Base-by-base conservation (phyloP, 1,140 invertebrate species). In the Sycophaga agraensis region DNA sequence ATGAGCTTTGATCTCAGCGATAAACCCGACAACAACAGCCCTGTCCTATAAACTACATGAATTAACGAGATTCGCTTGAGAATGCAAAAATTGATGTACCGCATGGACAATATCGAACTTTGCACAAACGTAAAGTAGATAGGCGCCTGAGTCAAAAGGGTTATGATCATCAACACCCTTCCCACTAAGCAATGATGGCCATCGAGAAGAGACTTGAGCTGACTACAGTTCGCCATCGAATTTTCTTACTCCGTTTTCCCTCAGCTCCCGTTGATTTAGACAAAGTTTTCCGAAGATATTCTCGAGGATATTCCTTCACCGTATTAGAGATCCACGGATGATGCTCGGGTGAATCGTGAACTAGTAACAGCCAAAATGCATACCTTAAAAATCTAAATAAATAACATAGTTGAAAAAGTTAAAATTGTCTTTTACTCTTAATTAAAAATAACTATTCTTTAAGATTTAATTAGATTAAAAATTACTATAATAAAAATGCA, bases 101-200 rank as follows among this genome's bases (percentile, higher is more conserved):
- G 86, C 81, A 73, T 86, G 83, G 17, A 95, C 88, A 66, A 91
- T n/a, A n/a, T 85, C 83, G 90, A 93, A 59, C 92, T 88, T 54
- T 96, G 87, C 31, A 95, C 87, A 66, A 89, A 86, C 59, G 88
- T 89, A 71, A 97, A 88, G 73, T 94, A 97, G 0, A 89, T 91
- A 0, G 94, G 94, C 0, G 92, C 83, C 67, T 92, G 88, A 1
- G 91, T 92, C 73, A 95, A 86, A 49, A 95, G 79, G 0, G 91
- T 95, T 61, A 94, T 91, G 34, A 85, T 2, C 91, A 91, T 92
- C 92, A 97, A 67, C 91, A 87, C 43, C 87, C 86, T 11, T 91
- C 89, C 82, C 90, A 90, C 72, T 96, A 90, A 0, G 88, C 86
- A 1, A 89, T 70, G 43, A 89, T 83, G 50, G 90, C 87, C 22